Base-by-base conservation (phyloP, 2,888 invertebrate species). In the Agelastica alni region DNA sequence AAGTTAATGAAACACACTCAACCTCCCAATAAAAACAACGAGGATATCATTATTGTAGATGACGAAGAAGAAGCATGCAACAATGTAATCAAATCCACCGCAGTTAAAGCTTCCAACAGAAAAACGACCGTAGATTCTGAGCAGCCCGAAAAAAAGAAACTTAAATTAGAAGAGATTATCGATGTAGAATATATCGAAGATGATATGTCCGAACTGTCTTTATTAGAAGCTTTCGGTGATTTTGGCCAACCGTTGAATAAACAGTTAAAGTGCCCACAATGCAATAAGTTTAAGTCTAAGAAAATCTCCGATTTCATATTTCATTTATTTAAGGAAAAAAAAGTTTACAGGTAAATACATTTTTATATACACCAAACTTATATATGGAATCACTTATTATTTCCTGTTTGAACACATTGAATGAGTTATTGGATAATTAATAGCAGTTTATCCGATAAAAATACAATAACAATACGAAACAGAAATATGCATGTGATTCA, bases 311-410 rank as follows among this genome's bases (percentile, higher is more conserved):
- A 82, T n/a, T 84, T 89, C 78, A 80, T 82, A 46, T 81, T 82
- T 28, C 89, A 89, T 75, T 73, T 89, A 45, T 87, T 80, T 64
- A 82, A 84, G 65, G 88, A 89, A 66, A 75, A 87, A 17, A 80
- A 84, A 42, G 86, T 86, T 65, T 80, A 83, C 62, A 84, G 83
- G 87, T 87, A 56, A 64, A 34, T 20, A 20, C 46, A n/a, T 53
- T n/a, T n/a, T n/a, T n/a, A n/a, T n/a, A n/a, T n/a, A n/a, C n/a
- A n/a, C n/a, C n/a, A n/a, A n/a, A n/a, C n/a, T n/a, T n/a, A n/a
- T n/a, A n/a, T n/a, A n/a, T n/a, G n/a, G n/a, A n/a, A n/a, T n/a
- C n/a, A n/a, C n/a, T n/a, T n/a, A n/a, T n/a, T n/a, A n/a, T n/a
- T n/a, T n/a, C n/a, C n/a, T n/a, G n/a, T n/a, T n/a, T n/a, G n/a